Conservation (phyloP, 2,888 invertebrate species). For the Drosophila colorata region DNA sequence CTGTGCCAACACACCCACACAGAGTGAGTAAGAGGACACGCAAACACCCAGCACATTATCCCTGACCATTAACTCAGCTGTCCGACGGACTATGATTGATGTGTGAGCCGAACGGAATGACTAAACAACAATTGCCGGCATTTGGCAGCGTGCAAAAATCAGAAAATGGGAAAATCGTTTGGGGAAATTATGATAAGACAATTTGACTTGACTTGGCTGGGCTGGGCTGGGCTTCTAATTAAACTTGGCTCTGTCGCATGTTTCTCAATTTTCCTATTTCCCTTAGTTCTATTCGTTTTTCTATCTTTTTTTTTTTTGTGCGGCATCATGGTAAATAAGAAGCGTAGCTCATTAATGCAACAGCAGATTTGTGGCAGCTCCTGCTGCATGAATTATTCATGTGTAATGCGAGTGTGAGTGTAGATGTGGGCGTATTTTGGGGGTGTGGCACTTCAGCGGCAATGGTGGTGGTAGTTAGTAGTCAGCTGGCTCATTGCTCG, state of each 20-base stretch:
- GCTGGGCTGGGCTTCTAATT: conserved; percentile 62
- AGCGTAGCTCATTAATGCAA: conserved; percentile 76
- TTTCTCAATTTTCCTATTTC: conserved; percentile 27
- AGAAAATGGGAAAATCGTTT: conserved; percentile 45
- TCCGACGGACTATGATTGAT: conserved; percentile 69
- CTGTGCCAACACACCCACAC: conserved; percentile 19
- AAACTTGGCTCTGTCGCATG: conserved; percentile 57
- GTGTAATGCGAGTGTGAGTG: conserved; percentile 32
- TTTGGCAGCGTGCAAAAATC: conserved; percentile 66
- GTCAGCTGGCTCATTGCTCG: no score
- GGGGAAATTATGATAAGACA: conserved; percentile 78
- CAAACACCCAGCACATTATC: conserved; percentile 74
- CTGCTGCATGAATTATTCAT: conserved; percentile 74
- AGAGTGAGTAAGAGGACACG: conserved; percentile 56
- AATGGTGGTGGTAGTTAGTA: conserved; percentile 10
- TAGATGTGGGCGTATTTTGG: conserved; percentile 40
- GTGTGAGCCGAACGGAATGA: conserved; percentile 56
- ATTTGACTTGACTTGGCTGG: conserved; percentile 61
- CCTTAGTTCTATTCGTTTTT: not conserved
- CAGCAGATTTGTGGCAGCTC: conserved; percentile 55
- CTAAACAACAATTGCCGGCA: conserved; percentile 71
- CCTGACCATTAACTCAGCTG: conserved; percentile 70
- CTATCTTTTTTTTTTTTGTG: conserved; percentile 52
- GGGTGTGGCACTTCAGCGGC: conserved; percentile 49
- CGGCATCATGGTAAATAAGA: conserved; percentile 77